Percentiles rank a stretch among this genome's conserved stretches.
Evolutionary conservation across 64 coral and sea anemone genomes (phyloP).

Genomic region (Stylophora pistillata): DNA sequence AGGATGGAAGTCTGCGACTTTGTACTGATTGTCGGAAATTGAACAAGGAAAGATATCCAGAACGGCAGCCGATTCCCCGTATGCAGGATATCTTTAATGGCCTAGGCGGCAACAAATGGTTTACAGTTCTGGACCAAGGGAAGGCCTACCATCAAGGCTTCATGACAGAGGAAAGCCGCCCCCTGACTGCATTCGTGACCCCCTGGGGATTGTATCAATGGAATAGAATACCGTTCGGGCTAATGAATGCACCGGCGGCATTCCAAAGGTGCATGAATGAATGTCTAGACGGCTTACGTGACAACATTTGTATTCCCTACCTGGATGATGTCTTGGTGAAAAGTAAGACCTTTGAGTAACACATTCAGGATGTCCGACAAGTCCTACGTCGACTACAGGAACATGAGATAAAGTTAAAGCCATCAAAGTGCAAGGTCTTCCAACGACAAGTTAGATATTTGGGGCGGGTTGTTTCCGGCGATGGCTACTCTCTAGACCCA

Average conservation of each 20-base stretch:
- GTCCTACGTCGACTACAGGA: constrained; percentile 40
- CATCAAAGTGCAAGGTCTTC: too few relatives aligned
- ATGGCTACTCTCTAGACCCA: too few relatives aligned
- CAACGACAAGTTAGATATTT: too few relatives aligned
- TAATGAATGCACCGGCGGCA: constrained; percentile 19
- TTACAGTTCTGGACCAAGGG: too few relatives aligned
- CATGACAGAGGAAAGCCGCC: constrained; percentile 12
- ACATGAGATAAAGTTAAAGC: too few relatives aligned
- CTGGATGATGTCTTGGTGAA: too few relatives aligned
- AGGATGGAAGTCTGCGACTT: constrained; percentile 24
- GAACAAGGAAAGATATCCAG: too few relatives aligned
- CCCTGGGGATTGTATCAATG: constrained; percentile 50
- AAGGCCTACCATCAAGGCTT: too few relatives aligned
- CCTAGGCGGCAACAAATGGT: constrained; percentile 9
- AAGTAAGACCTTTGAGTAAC: too few relatives aligned
- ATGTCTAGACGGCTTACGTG: constrained; percentile 10
- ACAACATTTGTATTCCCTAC: too few relatives aligned
- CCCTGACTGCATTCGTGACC: constrained; percentile 38
- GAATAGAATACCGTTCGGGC: constrained; percentile 27
- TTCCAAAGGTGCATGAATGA: constrained; percentile 35
- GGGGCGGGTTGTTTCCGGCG: too few relatives aligned
- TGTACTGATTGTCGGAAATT: background rate
- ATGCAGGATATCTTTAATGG: constrained; percentile 50
- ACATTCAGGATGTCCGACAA: constrained; percentile 18
- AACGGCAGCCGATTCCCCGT: constrained; percentile 53